Evolutionary conservation across 2,888 invertebrate genomes (phyloP).

Genomic region (Nebria salina): DNA sequence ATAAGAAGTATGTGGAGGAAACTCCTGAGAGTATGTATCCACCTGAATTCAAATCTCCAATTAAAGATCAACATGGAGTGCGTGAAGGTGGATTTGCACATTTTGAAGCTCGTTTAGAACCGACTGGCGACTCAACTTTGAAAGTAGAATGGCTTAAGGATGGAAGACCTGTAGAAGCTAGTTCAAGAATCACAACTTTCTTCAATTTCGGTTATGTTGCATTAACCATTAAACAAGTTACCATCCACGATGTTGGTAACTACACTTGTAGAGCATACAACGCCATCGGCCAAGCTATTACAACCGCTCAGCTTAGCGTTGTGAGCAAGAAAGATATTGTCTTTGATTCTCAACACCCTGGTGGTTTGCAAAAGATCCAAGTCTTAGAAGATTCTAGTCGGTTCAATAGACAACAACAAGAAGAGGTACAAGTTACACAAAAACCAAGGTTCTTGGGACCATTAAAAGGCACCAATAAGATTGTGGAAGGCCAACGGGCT

Average conservation of each 20-base stretch:
- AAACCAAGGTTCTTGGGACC: constrained; percentile 90
- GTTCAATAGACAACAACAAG: constrained; percentile 72
- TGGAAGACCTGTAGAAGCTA: constrained; percentile 89
- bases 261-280: constrained; percentile 92
- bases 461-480: constrained; percentile 91
- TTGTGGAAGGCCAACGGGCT: constrained; percentile 91
- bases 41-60: constrained; percentile 89
- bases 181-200: constrained; percentile 91
- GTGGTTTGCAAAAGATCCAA: constrained; percentile 91
- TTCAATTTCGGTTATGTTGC: constrained; percentile 96
- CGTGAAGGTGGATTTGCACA: constrained; percentile 95
- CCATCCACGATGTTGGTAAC: constrained; percentile 87
- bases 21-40: constrained; percentile 80
- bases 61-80: constrained; percentile 85
- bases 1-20: constrained; percentile 82
- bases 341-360: constrained; percentile 91
- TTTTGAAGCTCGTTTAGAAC: constrained; percentile 94
- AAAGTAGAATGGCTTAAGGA: constrained; percentile 94
- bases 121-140: constrained; percentile 89
- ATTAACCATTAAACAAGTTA: constrained; percentile 90
- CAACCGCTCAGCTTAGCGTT: constrained; percentile 83
- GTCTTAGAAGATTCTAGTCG: constrained; percentile 85
- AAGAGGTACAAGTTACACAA: constrained; percentile 79
- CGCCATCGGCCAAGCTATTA: constrained; percentile 84
- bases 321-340: constrained; percentile 87